Evolutionary conservation across 2,797 vertebrate genomes (phyloP).

Genomic region (Eulemur rubriventer): DNA sequence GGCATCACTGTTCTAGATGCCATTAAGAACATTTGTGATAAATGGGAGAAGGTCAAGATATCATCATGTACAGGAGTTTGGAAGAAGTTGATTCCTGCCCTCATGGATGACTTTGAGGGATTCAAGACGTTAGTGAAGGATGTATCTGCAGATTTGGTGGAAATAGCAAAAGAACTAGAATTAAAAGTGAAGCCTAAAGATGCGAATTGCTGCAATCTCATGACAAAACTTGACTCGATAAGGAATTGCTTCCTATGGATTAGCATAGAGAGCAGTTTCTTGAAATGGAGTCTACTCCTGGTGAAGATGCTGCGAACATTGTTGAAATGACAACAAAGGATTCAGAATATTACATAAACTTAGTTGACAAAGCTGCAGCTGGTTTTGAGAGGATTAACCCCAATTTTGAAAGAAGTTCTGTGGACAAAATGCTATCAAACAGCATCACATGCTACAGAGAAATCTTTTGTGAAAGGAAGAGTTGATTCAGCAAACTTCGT

Average conservation of each 20-base stretch:
- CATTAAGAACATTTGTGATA: neutral
- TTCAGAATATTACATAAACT: neutral
- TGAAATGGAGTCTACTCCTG: neutral
- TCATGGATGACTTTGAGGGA: neutral
- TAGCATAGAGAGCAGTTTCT: neutral
- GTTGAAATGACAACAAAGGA: neutral
- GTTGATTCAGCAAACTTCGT: neutral
- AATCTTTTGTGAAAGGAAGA: neutral
- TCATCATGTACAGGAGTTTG: neutral
- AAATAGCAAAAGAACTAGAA: neutral
- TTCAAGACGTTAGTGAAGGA: neutral
- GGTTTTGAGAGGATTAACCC: neutral
- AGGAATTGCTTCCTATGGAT: neutral
- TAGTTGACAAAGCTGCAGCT: neutral
- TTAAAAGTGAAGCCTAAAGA: neutral
- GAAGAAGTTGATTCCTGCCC: neutral
- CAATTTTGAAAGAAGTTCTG: neutral
- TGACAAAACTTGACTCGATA: neutral
- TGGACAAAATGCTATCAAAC: neutral
- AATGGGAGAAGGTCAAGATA: neutral
- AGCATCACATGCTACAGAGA: neutral
- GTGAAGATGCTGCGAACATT: neutral
- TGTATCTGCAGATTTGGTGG: neutral
- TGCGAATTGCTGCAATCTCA: neutral
- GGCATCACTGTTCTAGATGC: neutral